A percentile compares a stretch with the other conserved stretches of the same genome.
phyloP scores from a whole-genome alignment of 2,113 vertebrate species.

The Trichechus manatus region DNA sequence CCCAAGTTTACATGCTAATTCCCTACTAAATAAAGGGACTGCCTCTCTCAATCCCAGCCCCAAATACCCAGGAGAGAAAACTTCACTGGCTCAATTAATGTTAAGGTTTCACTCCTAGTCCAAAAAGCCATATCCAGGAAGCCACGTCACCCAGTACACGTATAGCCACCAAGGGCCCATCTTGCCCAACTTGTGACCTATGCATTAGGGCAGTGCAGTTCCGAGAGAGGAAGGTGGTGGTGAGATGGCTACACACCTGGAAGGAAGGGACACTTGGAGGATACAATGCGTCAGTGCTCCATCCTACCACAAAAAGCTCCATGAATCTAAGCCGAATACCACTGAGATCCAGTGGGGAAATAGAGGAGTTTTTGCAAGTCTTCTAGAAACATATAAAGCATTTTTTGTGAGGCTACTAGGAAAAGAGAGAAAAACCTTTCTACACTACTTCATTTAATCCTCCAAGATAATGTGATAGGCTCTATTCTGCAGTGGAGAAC shows the following conservation, averaged over 20 bases:
- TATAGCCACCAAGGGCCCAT: background rate
- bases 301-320: background rate
- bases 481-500: background rate
- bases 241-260: background rate
- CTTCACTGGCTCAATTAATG: background rate
- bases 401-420: background rate
- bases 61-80: conserved; percentile 6
- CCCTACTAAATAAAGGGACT: background rate
- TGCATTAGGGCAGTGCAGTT: background rate
- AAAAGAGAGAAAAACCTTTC: background rate
- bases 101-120: background rate
- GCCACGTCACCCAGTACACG: background rate
- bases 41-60: background rate
- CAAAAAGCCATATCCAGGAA: background rate
- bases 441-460: background rate
- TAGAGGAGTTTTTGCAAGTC: background rate
- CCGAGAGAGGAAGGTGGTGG: background rate
- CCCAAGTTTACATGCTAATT: background rate
- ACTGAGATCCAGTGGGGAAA: background rate
- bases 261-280: background rate
- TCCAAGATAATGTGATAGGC: background rate
- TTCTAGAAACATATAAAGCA: background rate
- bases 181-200: background rate
- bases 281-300: background rate
- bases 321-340: background rate